Percentiles rank a stretch among this genome's conserved stretches.
These are phyloP conservation scores for Hirtodrosophila trivittata DNA, from an alignment of 2,888 invertebrate genomes.

Conservation along the genomic window DNA sequence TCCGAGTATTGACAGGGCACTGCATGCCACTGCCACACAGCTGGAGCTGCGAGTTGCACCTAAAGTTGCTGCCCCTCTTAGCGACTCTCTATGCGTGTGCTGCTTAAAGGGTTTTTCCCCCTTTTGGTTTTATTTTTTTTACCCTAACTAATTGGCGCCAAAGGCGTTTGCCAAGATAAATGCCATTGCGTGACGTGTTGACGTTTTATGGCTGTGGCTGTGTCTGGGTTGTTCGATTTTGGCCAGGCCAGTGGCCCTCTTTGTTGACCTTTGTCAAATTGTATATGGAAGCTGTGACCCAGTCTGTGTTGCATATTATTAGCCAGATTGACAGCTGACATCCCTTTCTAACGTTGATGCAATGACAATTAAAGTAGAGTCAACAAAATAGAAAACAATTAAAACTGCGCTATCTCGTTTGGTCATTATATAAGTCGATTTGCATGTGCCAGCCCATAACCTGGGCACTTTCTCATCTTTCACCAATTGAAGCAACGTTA, in stretches of 20 bases:
- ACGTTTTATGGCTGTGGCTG: conserved; percentile 2
- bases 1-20: conserved; percentile 64
- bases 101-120: conserved; percentile 35
- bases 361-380: conserved; percentile 35
- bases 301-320: conserved; percentile 28
- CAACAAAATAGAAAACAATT: conserved; percentile 13
- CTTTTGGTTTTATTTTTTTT: not conserved
- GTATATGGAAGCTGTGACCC: conserved; percentile 42
- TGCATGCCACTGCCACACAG: conserved; percentile 30
- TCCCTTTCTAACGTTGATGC: conserved; percentile 28
- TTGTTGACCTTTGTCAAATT: conserved; percentile 29
- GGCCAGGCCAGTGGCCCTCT: conserved; percentile 15
- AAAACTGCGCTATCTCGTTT: conserved; percentile 17
- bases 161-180: conserved; percentile 28
- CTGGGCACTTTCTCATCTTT: conserved; percentile 58
- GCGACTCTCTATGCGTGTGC: conserved; percentile 33
- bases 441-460: conserved; percentile 28
- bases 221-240: not conserved
- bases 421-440: conserved; percentile 35
- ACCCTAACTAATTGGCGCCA: conserved; percentile 48
- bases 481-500: conserved; percentile 46
- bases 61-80: not conserved
- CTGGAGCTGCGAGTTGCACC: conserved; percentile 9
- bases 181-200: conserved; percentile 46
- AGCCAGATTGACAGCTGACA: conserved; percentile 27